phyloP scores from a whole-genome alignment of 2,888 invertebrate genomes.

The Metellina segmentata region DNA sequence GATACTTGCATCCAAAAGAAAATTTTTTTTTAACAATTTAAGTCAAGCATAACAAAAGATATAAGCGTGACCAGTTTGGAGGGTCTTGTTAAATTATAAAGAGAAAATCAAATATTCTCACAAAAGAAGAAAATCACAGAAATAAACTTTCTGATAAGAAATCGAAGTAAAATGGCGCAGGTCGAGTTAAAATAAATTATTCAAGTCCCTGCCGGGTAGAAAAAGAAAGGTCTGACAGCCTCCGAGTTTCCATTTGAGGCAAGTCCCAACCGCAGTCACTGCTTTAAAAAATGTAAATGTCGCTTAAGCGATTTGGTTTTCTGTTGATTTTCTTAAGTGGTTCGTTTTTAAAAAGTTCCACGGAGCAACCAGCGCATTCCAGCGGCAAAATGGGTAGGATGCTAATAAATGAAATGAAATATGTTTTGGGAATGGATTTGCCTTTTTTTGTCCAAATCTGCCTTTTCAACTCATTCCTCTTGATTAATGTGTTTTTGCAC shows the following conservation, averaged over 20 bases:
- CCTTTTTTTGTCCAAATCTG: not conserved
- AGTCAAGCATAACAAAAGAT: too few species aligned
- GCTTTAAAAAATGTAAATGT: slow-evolving; percentile 12
- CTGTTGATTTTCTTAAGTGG: slow-evolving; percentile 39
- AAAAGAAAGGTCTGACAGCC: not conserved
- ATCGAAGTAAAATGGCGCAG: slow-evolving; percentile 23
- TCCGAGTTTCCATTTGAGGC: slow-evolving; percentile 11
- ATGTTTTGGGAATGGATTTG: not conserved
- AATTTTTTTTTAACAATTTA: too few species aligned
- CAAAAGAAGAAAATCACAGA: not conserved
- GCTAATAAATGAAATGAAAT: slow-evolving; percentile 9
- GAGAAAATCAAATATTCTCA: not conserved
- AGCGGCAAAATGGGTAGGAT: not conserved
- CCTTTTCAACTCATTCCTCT: not conserved
- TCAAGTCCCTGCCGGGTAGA: not conserved
- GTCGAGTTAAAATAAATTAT: slow-evolving; percentile 30
- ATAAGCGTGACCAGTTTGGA: too few species aligned
- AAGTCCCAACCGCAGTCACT: slow-evolving; percentile 15
- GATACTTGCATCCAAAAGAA: too few species aligned
- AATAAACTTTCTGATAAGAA: not conserved
- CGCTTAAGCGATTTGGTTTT: not conserved
- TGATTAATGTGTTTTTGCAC: not conserved
- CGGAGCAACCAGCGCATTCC: not conserved
- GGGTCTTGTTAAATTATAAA: not conserved
- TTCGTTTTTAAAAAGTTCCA: not conserved